Base-by-base conservation (phyloP, 2,797 vertebrate species). In the Paratrypauchen microcephalus region DNA sequence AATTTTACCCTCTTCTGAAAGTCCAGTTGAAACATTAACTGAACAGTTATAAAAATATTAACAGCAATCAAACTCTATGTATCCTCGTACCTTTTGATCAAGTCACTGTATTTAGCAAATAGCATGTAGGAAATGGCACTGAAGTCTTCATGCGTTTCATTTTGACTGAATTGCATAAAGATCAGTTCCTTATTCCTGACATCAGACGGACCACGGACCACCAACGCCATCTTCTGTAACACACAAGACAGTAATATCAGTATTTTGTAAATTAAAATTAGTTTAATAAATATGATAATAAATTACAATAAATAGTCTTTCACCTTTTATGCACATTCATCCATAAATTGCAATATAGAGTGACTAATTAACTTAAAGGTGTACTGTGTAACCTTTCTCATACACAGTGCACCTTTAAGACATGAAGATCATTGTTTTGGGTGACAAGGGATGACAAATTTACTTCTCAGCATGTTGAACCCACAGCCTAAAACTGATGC, bases 71-170 rank as follows among this genome's bases (percentile, higher is more conserved):
- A 52, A 52, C 6, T 50, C 48, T 52, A 21, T 30, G 57, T 26
- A 45, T 61, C 32, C 21, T 15, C 23, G 57, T 86, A 99, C 98
- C 98, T 99, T 67, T 81, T 71, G 62, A 76, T 81, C 19, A 99
- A 91, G 64, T 96, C 95, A 7, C 89, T 92, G 75, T 95, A 99
- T 24, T 93, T 95, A 2, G 95, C 94, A 88, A 99, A 99, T 13
- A 99, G 93, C 85, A 99, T 95, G 87, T 99, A 99, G 23, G 94
- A 94, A 75, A 99, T 98, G 76, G 95, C 96, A 30, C 96, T 99
- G 88, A 99, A 99, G 88, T 99, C 95, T 85, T 98, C 95, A 1
- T 94, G 88, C 0, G 95, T 98, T 87, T 95, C 90, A 66, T 98
- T 98, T 48, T 94, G 94, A 80, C 94, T 94, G 85, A 99, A 97